Base-by-base conservation (phyloP, 1,140 invertebrate species). In the Pissodes strobi region DNA sequence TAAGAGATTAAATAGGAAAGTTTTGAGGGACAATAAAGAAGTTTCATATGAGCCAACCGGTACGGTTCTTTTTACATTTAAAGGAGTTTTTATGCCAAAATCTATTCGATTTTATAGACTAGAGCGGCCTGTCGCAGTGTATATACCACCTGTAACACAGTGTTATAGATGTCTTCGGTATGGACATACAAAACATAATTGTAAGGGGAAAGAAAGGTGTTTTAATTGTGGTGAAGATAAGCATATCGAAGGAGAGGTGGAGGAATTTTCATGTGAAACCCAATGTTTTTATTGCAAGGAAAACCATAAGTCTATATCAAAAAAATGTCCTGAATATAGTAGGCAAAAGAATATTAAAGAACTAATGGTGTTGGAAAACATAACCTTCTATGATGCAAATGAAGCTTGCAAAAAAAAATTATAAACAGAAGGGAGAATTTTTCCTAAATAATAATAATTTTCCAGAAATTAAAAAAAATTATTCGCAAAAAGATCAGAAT, bases 111-210 rank as follows among this genome's bases (percentile, higher is more conserved):
- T 56, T 2, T 56, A 39, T 39, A 25, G 34, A 10, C 12, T 56
- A 13, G 34, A 10, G 13, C 3, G n/a, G 2, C 17, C 12, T 17
- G 41, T 58, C 8, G 10, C 38, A 37, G 25, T 52, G 4, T 52
- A 52, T 18, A 13, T 52, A 30, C 49, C 56, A 13, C 58, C 43
- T 13, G 21, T 61, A 2, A 62, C 22, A 9, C 49, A 53, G 13
- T 62, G 48, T 37, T 45, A 49, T 39, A 1, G 10, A 5, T 61
- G 58, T 21, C 21, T 61, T 17, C 8, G 17, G n/a, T 62, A 62
- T 22, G 59, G 59, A 6, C 59, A 62, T 19, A 62, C 59, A 18
- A 53, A 39, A 52, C 59, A 62, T 6, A 48, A 52, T 9, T 62
- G 59, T 19, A 62, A 53, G 25, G 49, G 27, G 4, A 62, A 39